Evolutionary conservation across 1,140 invertebrate genomes (phyloP).

Genomic region (roundworm (Caenorhabditis elegans)): WBcel235 BX284606.5:759501-760000

Average conservation of each 20-base stretch:
- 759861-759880: no score
- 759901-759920: no score
- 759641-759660: slow-evolving; percentile 93
- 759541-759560: slow-evolving; percentile 89
- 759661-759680: slow-evolving; percentile 75
- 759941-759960: no score
- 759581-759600: background rate
- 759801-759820: no score
- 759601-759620: background rate
- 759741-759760: background rate
- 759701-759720: slow-evolving; percentile 25
- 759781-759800: background rate
- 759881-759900: no score
- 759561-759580: slow-evolving; percentile 30
- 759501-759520: slow-evolving; percentile 96
- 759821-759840: no score
- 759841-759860: no score
- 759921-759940: no score
- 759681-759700: slow-evolving; percentile 62
- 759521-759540: slow-evolving; percentile 90
- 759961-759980: no score
- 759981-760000: no score
- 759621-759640: slow-evolving; percentile 71
- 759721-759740: background rate
- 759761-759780: background rate